phyloP scores from a whole-genome alignment of 2,113 vertebrate genomes.

The Bagarius yarrelli region DNA sequence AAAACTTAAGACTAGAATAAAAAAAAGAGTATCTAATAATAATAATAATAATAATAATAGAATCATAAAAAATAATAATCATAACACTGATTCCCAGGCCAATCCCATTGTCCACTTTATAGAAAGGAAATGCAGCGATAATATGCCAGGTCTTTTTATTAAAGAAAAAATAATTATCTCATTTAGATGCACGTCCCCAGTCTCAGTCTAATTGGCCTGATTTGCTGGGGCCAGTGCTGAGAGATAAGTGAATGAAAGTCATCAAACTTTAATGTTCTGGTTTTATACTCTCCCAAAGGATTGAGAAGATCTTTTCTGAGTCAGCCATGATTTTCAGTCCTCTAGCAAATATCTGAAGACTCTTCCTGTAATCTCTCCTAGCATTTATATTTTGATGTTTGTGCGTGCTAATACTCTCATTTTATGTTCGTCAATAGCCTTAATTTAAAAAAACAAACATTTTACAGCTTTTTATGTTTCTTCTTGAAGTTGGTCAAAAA shows the following conservation, averaged over 20 bases:
- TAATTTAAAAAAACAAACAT: background rate
- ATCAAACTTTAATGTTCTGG: slow-evolving; percentile 54
- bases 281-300: slow-evolving; percentile 51
- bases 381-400: background rate
- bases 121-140: slow-evolving; percentile 22
- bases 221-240: slow-evolving; percentile 45
- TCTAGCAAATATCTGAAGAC: background rate
- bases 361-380: background rate
- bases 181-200: slow-evolving; percentile 44
- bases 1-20: background rate
- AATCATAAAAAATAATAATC: too few relatives aligned
- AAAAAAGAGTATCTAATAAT: background rate
- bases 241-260: slow-evolving; percentile 53
- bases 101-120: slow-evolving; percentile 16
- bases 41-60: too few relatives aligned
- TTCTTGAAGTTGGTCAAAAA: too few relatives aligned
- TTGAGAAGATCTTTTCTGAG: slow-evolving; percentile 25
- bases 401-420: background rate
- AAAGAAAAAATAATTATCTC: slow-evolving; percentile 28
- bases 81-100: background rate
- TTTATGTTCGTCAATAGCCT: background rate
- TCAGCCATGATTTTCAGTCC: slow-evolving; percentile 22
- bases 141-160: slow-evolving; percentile 13
- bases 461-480: background rate
- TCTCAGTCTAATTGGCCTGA: slow-evolving; percentile 55